Base-by-base conservation (phyloP, 30 jellyfish, hydroid and myxozoan species). In the Phacellophora camtschatica region DNA sequence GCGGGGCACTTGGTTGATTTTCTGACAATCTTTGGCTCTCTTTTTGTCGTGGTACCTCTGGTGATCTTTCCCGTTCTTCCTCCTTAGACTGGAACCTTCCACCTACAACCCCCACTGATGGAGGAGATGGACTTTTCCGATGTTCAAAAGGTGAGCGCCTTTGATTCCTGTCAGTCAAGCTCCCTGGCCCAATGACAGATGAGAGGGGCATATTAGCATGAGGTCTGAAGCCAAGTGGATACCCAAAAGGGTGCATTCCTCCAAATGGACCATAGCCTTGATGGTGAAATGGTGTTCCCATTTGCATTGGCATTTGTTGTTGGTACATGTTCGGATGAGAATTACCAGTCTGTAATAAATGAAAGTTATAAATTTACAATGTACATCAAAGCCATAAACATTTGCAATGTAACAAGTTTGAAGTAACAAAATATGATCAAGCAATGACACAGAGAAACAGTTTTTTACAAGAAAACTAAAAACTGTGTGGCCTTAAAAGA, bases 181-280 rank as follows among this genome's bases (percentile, higher is more conserved):
- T 56, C 5, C 77, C 77, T 23, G 62, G 86, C 9, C 91, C 91
- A 28, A 80, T 80, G 5, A 68, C 86, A 20, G 94, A 69, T 35
- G 94, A 68, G 9, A 82, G 66, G 2, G 94, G 94, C 86, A 82
- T 82, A 35, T 48, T 59, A 25, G 79, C 69, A 13, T 72, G 83
- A 1, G 94, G 94, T 30, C 94, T 39, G 49, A 82, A 89, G n/a
- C 94, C 94, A 27, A 70, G 76, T 7, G 97, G 85, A 35, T 89
- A 89, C 23, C 95, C 95, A 62, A 58, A 62, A 28, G 95, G 90
- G 41, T 92, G 92, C 90, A 89, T 89, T 50, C 96, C 97, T 11
- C 95, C 95, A 71, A 88, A 88, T 13, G 92, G 97, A 19, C 93
- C 88, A 59, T 82, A 89, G 67, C 86, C 68, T 62, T 81, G 97